Evolutionary conservation across 2,888 invertebrate genomes (phyloP), one percentile per base, ranked within the genome.

Genomic region (Pristionchus maxplancki): DNA sequence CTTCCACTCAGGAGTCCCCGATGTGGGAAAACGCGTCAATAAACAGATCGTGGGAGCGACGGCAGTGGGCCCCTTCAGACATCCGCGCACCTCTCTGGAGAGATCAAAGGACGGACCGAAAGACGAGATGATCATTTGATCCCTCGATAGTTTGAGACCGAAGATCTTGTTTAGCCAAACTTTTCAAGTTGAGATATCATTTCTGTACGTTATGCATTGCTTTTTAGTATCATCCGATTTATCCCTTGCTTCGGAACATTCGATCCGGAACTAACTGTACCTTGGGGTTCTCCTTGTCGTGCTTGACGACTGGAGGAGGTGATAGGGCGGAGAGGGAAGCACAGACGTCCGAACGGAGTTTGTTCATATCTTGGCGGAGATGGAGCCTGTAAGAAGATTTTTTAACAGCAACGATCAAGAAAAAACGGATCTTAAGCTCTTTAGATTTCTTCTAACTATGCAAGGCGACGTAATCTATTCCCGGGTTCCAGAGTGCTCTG

Each of bases 281-380:
- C 86, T 87, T n/a, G 6, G 86, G 86, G 11, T 67, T 71, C 71
- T 13, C 67, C 24, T 87, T 50, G 11, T 37, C n/a, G 67, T 50
- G 20, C 31, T 67, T 48, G 50, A 87, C 71, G 2, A 71, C 48
- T 1, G 86, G 71, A 17, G 71, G 86, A 34, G 86, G 48, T 0
- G 50, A 53, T 24, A 87, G 67, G n/a, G 50, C 50, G 24, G 44
- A 71, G 20, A 90, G 58, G 6, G 64, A 40, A n/a, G 88, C 88
- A 58, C 88, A 90, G 9, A 89, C 74, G 37, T 71, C 84, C 11
- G 87, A 85, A 9, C 90, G 88, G 17, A 85, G 86, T 24, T 88
- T 89, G 83, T 90, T 89, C 88, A 90, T 58, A 50, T 88, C 83
- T 20, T 90, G 85, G 6, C 40, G 24, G 40, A 90, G 78, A 1